A percentile compares a stretch with the other conserved stretches of the same genome.
phyloP scores from a whole-genome alignment of 2,797 vertebrate genomes.

The Craterocephalus amniculus region DNA sequence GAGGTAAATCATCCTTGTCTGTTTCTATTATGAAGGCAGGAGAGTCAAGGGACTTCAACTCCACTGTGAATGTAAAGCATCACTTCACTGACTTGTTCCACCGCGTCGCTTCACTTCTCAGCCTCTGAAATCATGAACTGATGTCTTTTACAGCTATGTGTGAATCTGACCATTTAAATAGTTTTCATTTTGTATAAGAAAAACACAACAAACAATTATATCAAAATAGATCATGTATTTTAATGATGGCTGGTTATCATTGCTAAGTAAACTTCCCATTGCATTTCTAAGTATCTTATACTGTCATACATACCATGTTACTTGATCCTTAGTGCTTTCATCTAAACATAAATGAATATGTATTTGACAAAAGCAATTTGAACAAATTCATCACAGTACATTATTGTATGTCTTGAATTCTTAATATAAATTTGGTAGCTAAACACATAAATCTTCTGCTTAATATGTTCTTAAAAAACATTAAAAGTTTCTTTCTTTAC shows the following conservation, averaged over 20 bases:
- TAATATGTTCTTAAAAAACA: no score
- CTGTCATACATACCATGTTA: background rate
- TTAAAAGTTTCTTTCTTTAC: no score
- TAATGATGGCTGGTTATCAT: background rate
- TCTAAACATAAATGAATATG: background rate
- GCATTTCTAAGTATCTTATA: background rate
- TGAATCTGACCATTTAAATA: constrained; percentile 6
- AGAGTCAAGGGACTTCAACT: constrained; percentile 65
- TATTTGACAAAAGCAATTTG: background rate
- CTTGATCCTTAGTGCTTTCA: background rate
- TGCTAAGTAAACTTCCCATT: background rate
- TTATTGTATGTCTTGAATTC: no score
- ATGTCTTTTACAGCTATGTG: constrained; percentile 25
- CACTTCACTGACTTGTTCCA: constrained; percentile 57
- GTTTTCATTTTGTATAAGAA: constrained; percentile 11
- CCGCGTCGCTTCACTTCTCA: constrained; percentile 44
- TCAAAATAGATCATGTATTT: background rate
- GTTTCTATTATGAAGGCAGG: constrained; percentile 73
- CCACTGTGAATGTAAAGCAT: constrained; percentile 59
- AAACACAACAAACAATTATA: constrained; percentile 7
- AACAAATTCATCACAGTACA: no score
- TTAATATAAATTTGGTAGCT: no score
- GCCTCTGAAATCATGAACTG: constrained; percentile 24
- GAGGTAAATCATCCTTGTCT: constrained; percentile 90
- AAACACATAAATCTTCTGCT: no score